phyloP scores from a whole-genome alignment of 2,797 vertebrate genomes.

The Peromyscus aztecus region DNA sequence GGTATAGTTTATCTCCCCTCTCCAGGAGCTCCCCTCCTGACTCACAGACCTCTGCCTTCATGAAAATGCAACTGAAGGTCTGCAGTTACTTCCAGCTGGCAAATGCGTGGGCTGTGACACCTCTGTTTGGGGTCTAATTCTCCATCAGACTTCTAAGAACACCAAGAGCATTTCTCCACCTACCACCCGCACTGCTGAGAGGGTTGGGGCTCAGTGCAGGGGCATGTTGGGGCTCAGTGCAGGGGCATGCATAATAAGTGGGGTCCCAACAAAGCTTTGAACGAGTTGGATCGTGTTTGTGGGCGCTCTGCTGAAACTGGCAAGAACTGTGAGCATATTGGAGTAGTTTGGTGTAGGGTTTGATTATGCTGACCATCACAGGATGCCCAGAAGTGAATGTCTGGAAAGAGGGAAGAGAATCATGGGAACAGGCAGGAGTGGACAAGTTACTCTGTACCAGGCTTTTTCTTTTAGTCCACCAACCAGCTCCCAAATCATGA shows the following conservation, averaged over 20 bases:
- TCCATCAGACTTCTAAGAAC: slow-evolving; percentile 26
- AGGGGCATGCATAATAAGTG: neutral
- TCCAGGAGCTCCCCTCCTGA: slow-evolving; percentile 62
- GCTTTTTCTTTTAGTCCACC: neutral
- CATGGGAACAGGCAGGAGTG: neutral
- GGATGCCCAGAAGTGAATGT: neutral
- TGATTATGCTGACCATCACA: neutral
- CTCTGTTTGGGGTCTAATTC: slow-evolving; percentile 31
- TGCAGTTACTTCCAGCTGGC: slow-evolving; percentile 64
- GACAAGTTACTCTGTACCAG: neutral
- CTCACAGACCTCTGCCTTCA: slow-evolving; percentile 59
- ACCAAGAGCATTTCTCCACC: slow-evolving; percentile 36
- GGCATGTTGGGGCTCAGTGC: too few species aligned
- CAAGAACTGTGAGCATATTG: neutral
- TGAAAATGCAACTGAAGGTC: slow-evolving; percentile 67
- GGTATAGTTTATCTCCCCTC: slow-evolving; percentile 64
- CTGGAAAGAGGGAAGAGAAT: neutral
- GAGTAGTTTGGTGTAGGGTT: neutral
- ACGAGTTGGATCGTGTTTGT: slow-evolving; percentile 38
- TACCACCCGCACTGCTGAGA: neutral
- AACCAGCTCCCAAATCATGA: neutral
- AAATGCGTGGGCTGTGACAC: slow-evolving; percentile 39
- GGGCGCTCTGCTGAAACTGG: neutral
- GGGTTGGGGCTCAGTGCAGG: neutral
- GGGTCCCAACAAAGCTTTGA: slow-evolving; percentile 40